Percentiles rank a stretch among this genome's conserved stretches.
Evolutionary conservation across 1,140 invertebrate genomes (phyloP).

Genomic region (Drosophila bipectinata): DNA sequence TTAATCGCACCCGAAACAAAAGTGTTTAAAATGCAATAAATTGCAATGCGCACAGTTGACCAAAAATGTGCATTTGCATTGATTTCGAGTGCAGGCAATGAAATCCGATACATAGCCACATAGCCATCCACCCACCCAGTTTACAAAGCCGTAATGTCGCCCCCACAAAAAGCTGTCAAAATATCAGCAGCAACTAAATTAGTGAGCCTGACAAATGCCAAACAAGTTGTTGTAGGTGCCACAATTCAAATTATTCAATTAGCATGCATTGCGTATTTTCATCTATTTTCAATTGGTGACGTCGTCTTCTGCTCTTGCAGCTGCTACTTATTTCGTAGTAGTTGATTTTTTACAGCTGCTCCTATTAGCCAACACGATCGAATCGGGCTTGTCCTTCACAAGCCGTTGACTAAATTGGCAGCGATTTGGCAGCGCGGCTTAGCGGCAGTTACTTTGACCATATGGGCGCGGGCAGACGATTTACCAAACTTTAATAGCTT

Average conservation of each 20-base stretch:
- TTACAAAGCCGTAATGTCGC: conserved; percentile 15
- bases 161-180: conserved; percentile 61
- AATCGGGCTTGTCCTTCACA: conserved; percentile 65
- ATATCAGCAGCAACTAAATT: conserved; percentile 73
- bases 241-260: conserved; percentile 82
- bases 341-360: conserved; percentile 34
- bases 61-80: conserved; percentile 81
- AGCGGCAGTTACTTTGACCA: conserved; percentile 59
- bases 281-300: conserved; percentile 80
- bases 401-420: conserved; percentile 78
- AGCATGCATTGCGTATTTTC: conserved; percentile 81
- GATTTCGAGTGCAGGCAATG: conserved; percentile 56
- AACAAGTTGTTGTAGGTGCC: conserved; percentile 72
- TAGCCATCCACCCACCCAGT: conserved; percentile 45
- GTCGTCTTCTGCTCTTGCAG: conserved; percentile 45
- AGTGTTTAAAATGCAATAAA: conserved; percentile 75
- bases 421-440: conserved; percentile 72
- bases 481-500: conserved; percentile 58
- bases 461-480: conserved; percentile 72
- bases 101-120: conserved; percentile 32
- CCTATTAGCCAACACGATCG: conserved; percentile 60
- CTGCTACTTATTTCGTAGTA: background rate
- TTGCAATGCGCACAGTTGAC: conserved; percentile 66
- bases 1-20: conserved; percentile 62
- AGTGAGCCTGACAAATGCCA: conserved; percentile 67